phyloP scores from a whole-genome alignment of 1,140 invertebrate genomes.

The Rhizoglyphus robini region DNA sequence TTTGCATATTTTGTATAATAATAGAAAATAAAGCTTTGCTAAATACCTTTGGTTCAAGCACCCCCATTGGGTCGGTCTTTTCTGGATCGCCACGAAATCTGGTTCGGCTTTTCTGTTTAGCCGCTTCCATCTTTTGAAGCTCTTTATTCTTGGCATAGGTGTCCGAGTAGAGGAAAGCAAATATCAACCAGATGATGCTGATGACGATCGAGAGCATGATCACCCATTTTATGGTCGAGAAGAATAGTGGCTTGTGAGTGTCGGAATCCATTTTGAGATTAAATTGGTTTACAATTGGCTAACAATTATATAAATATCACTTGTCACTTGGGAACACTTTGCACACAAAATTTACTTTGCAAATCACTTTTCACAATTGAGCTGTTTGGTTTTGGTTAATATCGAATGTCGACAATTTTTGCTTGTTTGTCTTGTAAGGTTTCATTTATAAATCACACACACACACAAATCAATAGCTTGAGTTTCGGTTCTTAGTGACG shows the following conservation, averaged over 20 bases:
- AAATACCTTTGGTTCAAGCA: background rate
- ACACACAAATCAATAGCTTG: too few species aligned
- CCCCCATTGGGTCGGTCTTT: background rate
- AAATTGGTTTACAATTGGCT: too few species aligned
- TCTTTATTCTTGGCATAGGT: background rate
- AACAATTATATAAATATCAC: too few species aligned
- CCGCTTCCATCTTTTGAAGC: background rate
- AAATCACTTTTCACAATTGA: too few species aligned
- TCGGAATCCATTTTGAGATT: too few species aligned
- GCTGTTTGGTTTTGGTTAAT: too few species aligned
- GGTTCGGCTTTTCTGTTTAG: background rate
- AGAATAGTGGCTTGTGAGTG: background rate
- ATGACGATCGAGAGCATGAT: background rate
- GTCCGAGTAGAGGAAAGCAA: background rate
- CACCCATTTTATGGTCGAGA: background rate
- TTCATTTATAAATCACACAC: too few species aligned
- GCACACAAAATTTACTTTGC: too few species aligned
- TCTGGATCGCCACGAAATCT: background rate
- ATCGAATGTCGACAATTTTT: too few species aligned
- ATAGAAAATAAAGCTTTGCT: background rate
- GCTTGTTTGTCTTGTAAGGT: too few species aligned
- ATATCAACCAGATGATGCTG: background rate
- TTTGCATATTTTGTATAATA: background rate
- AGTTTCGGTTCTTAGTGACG: too few species aligned
- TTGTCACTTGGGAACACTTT: too few species aligned